Evolutionary conservation across 2,888 invertebrate species (phyloP).

Genomic region (Heliconius hortense): DNA sequence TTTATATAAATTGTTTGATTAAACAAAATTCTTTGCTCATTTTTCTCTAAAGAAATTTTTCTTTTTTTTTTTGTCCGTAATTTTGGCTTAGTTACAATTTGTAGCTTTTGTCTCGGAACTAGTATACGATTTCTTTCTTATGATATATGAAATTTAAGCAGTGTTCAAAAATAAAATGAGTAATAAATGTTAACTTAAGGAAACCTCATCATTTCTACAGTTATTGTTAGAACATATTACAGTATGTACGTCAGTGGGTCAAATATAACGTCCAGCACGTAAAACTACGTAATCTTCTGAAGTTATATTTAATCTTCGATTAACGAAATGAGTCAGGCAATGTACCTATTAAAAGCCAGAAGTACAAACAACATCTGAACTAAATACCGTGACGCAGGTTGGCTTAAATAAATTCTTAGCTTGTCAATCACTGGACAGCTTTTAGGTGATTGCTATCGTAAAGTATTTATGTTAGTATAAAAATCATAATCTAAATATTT

Average conservation of each 20-base stretch:
- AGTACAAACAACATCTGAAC: conserved; percentile 57
- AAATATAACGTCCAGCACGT: conserved; percentile 39
- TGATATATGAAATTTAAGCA: neutral
- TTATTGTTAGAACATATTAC: conserved; percentile 18
- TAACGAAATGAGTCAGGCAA: conserved; percentile 72
- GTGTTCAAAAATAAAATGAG: neutral
- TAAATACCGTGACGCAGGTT: conserved; percentile 61
- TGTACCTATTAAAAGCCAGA: conserved; percentile 63
- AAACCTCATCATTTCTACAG: conserved; percentile 10
- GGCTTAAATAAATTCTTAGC: conserved; percentile 52
- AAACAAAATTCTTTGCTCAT: no score
- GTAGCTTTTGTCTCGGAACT: no score
- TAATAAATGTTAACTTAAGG: neutral
- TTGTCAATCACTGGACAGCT: conserved; percentile 44
- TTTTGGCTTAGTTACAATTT: no score
- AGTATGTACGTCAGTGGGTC: conserved; percentile 30
- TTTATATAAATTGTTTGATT: no score
- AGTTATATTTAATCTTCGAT: conserved; percentile 73
- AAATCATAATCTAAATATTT: neutral
- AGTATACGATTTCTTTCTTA: neutral
- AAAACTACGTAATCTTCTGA: conserved; percentile 51
- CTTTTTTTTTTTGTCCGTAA: no score
- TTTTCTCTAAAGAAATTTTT: no score
- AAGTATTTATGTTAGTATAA: conserved; percentile 32
- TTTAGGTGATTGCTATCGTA: conserved; percentile 26